These are phyloP conservation scores for Paralichthys olivaceus DNA, from an alignment of 2,113 vertebrate genomes.

Conservation along the genomic window DNA sequence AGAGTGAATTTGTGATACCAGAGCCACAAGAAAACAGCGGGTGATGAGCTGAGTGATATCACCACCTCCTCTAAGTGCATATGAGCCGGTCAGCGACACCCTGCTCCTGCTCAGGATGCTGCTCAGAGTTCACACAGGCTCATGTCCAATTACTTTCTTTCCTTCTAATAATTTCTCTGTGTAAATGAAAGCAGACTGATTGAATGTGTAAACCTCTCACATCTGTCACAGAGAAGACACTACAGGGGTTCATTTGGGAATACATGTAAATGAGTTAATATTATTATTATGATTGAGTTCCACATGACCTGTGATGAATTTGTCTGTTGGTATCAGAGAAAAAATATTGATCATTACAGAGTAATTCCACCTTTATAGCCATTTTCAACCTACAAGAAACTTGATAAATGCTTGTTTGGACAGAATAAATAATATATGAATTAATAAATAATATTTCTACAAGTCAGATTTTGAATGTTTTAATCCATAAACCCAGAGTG, in stretches of 20 bases:
- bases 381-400: not conserved
- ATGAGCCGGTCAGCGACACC: conserved; percentile 3
- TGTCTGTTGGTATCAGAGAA: no score
- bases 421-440: no score
- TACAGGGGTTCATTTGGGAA: not conserved
- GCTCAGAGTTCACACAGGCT: not conserved
- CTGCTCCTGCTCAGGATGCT: not conserved
- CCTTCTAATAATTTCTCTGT: not conserved
- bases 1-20: conserved; percentile 4
- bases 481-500: no score
- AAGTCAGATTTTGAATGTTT: not conserved
- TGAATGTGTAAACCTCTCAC: not conserved
- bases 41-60: conserved; percentile 7
- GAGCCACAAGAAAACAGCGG: conserved; percentile 11
- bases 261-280: not conserved
- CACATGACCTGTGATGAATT: no score
- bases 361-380: no score
- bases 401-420: not conserved
- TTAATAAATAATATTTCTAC: no score
- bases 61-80: not conserved
- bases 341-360: no score
- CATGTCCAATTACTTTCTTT: not conserved
- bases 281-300: no score
- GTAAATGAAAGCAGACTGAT: not conserved
- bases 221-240: not conserved